Evolutionary conservation across 2,888 invertebrate genomes (phyloP).

Genomic region (Tuta absoluta): DNA sequence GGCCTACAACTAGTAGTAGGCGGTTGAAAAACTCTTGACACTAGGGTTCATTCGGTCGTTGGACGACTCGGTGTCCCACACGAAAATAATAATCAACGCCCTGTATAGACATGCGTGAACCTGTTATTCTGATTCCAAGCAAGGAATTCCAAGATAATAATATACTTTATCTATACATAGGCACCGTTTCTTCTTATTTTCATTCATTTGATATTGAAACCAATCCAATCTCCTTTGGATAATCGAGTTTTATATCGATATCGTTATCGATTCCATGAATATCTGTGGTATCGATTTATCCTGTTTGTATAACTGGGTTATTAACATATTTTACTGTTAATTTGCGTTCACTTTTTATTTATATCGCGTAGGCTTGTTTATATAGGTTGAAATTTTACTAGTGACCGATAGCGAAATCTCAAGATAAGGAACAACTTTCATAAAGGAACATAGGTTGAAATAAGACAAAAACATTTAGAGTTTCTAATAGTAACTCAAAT

Average conservation of each 20-base stretch:
- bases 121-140: conserved; percentile 1
- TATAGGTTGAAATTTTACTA: no score
- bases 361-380: not conserved
- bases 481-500: no score
- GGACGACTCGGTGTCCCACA: no score
- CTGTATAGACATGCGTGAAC: not conserved
- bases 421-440: no score
- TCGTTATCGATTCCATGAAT: conserved; percentile 9
- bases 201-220: conserved; percentile 6
- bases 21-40: no score
- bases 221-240: conserved; percentile 2
- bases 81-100: no score
- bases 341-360: not conserved
- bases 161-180: conserved; percentile 4
- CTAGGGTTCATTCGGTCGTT: no score
- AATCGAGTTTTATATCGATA: conserved; percentile 2
- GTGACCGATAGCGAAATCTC: no score
- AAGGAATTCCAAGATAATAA: not conserved
- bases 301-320: conserved; percentile 5
- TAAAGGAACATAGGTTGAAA: no score
- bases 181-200: not conserved
- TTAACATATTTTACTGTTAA: conserved; percentile 12
- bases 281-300: not conserved
- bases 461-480: no score
- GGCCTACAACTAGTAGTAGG: no score